A percentile compares a stretch with the other conserved stretches of the same genome.
Conservation (phyloP, 1,140 invertebrate species). For the Psilanteris sp. region DNA sequence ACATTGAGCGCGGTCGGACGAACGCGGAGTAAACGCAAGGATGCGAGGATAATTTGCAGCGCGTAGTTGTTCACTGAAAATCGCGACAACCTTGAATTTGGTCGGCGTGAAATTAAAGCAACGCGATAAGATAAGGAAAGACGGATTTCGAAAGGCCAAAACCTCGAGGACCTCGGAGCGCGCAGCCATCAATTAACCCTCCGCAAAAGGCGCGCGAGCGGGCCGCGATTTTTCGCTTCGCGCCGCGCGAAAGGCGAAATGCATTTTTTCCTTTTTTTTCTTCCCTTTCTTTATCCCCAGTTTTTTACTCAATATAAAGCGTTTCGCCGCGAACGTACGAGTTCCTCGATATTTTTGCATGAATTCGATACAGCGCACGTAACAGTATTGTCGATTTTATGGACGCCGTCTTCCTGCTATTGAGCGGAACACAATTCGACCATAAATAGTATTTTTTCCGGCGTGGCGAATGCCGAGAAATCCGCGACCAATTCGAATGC, state of each 20-base stretch:
- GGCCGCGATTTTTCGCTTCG: no score
- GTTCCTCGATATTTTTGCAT: neutral
- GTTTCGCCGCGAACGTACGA: no score
- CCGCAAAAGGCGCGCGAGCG: no score
- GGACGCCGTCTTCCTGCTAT: slow-evolving; percentile 26
- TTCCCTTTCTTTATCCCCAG: no score
- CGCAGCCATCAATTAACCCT: no score
- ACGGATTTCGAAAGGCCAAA: no score
- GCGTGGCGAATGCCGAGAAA: slow-evolving; percentile 13
- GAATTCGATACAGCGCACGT: slow-evolving; percentile 2
- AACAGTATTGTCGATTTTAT: slow-evolving; percentile 49
- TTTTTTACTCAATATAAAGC: no score
- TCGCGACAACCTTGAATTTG: slow-evolving; percentile 10
- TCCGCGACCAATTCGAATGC: slow-evolving; percentile 24
- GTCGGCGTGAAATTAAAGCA: slow-evolving; percentile 42
- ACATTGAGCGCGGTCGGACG: slow-evolving; percentile 29
- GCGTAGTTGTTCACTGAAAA: slow-evolving; percentile 1
- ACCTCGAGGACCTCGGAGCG: no score
- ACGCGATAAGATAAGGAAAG: slow-evolving; percentile 1
- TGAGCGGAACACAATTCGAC: slow-evolving; percentile 16
- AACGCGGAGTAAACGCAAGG: slow-evolving; percentile 34
- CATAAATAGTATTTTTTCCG: slow-evolving; percentile 27
- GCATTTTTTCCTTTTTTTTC: no score
- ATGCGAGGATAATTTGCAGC: slow-evolving; percentile 15
- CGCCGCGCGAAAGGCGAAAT: no score